Evolutionary conservation across 2,797 vertebrate species (phyloP).

Genomic region (Microtus californicus): DNA sequence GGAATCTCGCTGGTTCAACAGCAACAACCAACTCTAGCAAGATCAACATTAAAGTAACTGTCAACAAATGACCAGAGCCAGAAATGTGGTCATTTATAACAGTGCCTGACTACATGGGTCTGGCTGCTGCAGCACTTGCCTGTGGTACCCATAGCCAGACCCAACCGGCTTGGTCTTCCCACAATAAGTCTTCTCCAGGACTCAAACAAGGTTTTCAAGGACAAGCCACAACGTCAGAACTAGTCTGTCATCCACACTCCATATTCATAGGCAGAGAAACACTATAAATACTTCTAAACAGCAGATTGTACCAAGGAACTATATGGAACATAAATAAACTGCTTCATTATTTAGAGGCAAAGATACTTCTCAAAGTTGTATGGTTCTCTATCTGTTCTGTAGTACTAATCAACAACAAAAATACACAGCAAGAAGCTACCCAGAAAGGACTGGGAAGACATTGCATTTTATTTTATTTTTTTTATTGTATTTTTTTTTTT

Average conservation of each 20-base stretch:
- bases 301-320: conserved; percentile 26
- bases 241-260: neutral
- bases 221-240: neutral
- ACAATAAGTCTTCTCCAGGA: neutral
- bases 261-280: conserved; percentile 32
- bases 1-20: neutral
- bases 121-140: neutral
- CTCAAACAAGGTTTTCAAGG: neutral
- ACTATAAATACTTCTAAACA: neutral
- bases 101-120: neutral
- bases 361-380: conserved; percentile 57
- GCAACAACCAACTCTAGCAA: conserved; percentile 65
- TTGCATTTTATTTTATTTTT: neutral
- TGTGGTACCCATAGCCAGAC: conserved; percentile 39
- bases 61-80: conserved; percentile 23
- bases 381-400: conserved; percentile 1
- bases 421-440: neutral
- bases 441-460: neutral
- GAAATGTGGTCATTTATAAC: neutral
- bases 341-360: conserved; percentile 60
- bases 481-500: too few relatives aligned
- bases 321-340: conserved; percentile 34
- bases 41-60: conserved; percentile 12
- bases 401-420: neutral
- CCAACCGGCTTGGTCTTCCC: neutral